Base-by-base conservation (phyloP, 1,140 invertebrate genomes). In the Palaemon carinicauda region DNA sequence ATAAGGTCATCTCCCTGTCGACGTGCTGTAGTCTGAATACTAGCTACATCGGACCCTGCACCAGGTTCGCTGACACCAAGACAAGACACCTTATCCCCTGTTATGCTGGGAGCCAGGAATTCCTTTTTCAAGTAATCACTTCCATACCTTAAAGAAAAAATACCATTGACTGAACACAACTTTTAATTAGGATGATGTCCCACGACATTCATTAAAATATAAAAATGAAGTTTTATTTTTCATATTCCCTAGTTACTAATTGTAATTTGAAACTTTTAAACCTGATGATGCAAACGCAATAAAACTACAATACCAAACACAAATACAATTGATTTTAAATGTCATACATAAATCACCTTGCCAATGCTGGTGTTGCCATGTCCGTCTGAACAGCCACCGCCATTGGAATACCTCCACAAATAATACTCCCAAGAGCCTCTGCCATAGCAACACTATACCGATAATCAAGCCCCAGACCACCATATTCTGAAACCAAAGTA, bases 41-140 rank as follows among this genome's bases (percentile, higher is more conserved):
- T 91, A 52, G 94, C 93, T 21, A 94, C 94, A 92, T 94, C 94
- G 24, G 92, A 93, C 21, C 94, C 94, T 51, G 92, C 92, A 41
- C 91, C 90, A 17, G 92, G 91, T 90, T 95, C 94, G 90, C 92
- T 93, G 51, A 94, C 92, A 24, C 93, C 94, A 65, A 94, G 84
- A 90, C 93, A 94, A 17, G 93, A 91, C 3, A 94, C 93, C 69
- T 89, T 87, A 80, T 95, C 94, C 27, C 94, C 94, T 79, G 91
- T 77, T 53, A 94, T 92, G 14, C 93, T 91, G 3, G 94, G 94
- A 0, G 89, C 91, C 31, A 95, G 90, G 90, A 94, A 95, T 89
- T 94, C 91, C 84, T 91, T 78, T 41, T 86, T 86, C 15, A 86
- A 29, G 53, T 80, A 74, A 31, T 86, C 24, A 24, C 84, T 86